phyloP scores from a whole-genome alignment of 2,797 vertebrate genomes.

The Sebastes flavidus region DNA sequence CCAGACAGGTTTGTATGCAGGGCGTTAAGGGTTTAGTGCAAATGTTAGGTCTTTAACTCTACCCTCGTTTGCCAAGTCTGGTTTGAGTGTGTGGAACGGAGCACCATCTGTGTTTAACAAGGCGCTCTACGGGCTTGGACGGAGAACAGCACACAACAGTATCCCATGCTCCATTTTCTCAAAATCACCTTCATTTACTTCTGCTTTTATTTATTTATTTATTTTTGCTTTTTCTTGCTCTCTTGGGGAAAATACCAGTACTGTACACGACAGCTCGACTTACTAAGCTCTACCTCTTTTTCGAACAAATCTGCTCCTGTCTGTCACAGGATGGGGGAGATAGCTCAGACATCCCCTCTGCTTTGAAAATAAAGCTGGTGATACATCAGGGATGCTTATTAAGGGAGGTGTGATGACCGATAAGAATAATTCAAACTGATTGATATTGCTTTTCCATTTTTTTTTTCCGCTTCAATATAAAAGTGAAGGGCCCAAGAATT shows the following conservation, averaged over 20 bases:
- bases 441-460: constrained; percentile 77
- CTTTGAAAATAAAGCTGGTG: constrained; percentile 77
- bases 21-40: constrained; percentile 75
- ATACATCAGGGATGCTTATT: constrained; percentile 38
- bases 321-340: constrained; percentile 28
- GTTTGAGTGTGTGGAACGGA: constrained; percentile 57
- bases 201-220: not conserved
- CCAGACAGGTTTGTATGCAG: constrained; percentile 47
- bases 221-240: not conserved
- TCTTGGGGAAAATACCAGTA: constrained; percentile 15
- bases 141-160: constrained; percentile 35
- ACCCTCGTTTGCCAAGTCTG: constrained; percentile 46
- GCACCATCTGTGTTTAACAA: constrained; percentile 62
- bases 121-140: constrained; percentile 37
- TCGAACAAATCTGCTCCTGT: constrained; percentile 24
- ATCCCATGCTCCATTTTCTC: constrained; percentile 30
- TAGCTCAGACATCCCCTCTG: constrained; percentile 54
- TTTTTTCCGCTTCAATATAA: constrained; percentile 55
- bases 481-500: constrained; percentile 65
- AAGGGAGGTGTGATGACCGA: constrained; percentile 34
- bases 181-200: constrained; percentile 17
- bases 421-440: constrained; percentile 54
- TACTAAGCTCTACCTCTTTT: constrained; percentile 18
- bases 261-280: not conserved
- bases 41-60: constrained; percentile 67